A percentile compares a stretch with the other conserved stretches of the same genome.
Evolutionary conservation across 2,888 invertebrate species (phyloP).

Genomic region (Hypsopygia costalis): DNA sequence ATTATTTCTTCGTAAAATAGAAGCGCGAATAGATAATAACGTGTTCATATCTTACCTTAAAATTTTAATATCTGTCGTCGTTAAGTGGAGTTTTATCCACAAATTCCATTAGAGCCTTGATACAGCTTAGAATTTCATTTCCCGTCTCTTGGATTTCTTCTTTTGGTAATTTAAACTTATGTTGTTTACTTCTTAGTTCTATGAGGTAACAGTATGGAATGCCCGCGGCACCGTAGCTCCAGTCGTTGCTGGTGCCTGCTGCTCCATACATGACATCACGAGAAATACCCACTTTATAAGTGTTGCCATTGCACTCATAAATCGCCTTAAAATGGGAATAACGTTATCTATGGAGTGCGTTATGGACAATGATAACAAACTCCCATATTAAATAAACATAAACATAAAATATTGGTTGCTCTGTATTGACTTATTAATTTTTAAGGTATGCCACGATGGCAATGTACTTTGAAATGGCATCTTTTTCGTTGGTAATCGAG

Average conservation of each 20-base stretch:
- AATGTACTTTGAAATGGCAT: no score
- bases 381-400: no score
- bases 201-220: constrained; percentile 67
- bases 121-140: constrained; percentile 49
- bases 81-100: constrained; percentile 37
- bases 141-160: constrained; percentile 61
- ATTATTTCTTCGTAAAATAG: no score
- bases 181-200: constrained; percentile 58
- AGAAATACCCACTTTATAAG: constrained; percentile 66
- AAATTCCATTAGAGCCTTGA: constrained; percentile 59
- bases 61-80: no score
- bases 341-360: neutral
- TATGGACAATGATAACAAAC: no score
- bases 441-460: no score
- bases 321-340: constrained; percentile 45
- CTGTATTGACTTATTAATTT: no score
- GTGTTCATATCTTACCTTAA: no score
- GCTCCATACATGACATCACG: constrained; percentile 67
- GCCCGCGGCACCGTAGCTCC: constrained; percentile 52
- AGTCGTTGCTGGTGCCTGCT: constrained; percentile 64
- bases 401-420: no score
- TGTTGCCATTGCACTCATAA: constrained; percentile 50
- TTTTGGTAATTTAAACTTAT: constrained; percentile 55
- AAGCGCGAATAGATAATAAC: no score
- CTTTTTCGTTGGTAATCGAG: no score